A percentile compares a stretch with the other conserved stretches of the same genome.
These are phyloP conservation scores for Ploceus nigricollis DNA, from an alignment of 2,113 vertebrate genomes.

Conservation along the genomic window DNA sequence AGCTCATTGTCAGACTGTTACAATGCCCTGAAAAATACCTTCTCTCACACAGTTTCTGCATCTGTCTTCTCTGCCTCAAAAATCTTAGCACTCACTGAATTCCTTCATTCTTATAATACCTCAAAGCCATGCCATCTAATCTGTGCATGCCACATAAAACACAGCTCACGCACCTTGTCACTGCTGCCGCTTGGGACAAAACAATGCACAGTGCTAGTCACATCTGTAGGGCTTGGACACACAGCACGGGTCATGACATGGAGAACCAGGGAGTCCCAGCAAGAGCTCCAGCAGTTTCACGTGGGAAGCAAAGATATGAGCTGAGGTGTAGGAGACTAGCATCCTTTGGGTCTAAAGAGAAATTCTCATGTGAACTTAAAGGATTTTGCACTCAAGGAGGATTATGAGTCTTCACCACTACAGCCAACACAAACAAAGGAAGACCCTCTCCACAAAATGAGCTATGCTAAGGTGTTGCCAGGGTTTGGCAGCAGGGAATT, in stretches of 20 bases:
- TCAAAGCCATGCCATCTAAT: not conserved
- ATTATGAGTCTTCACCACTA: fast-evolving
- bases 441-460: not conserved
- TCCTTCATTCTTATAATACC: not conserved
- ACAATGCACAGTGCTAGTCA: fast-evolving
- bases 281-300: not conserved
- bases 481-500: not conserved
- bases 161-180: not conserved
- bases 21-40: not conserved
- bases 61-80: not conserved
- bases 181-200: not conserved
- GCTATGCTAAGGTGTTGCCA: not conserved
- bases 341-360: not conserved
- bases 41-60: not conserved
- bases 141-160: not conserved
- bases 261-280: not conserved
- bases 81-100: not conserved
- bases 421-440: not conserved
- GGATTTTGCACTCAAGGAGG: not conserved
- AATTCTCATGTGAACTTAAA: not conserved
- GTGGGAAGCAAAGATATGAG: not conserved
- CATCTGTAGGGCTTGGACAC: not conserved
- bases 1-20: not conserved
- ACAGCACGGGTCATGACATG: too few species aligned
- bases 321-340: not conserved